Base-by-base conservation (phyloP, 1,140 invertebrate species). In the Chlorops oryzae region DNA sequence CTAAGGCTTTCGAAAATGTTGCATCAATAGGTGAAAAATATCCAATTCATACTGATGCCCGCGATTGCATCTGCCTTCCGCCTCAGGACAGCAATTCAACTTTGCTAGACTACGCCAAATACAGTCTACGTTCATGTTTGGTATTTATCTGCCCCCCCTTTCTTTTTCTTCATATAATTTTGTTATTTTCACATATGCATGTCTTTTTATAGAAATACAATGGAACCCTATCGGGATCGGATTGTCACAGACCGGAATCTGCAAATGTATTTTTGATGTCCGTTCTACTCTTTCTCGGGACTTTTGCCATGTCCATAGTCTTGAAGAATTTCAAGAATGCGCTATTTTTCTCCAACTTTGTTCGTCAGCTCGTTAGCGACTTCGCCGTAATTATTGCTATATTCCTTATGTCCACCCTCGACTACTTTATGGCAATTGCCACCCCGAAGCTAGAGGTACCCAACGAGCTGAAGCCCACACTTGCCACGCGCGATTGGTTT, bases 341-440 rank as follows among this genome's bases (percentile, higher is more conserved):
- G n/a, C 77, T 91, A 17, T 98, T 96, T 75, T 98, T 99, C 69
- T 90, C 95, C n/a, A 87, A 90, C 3, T 90, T 89, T 76, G 82
- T 97, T 4, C 83, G 96, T 40, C 83, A 87, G 73, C 80, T 96
- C 41, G 81, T 98, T 27, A 96, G 92, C 70, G 96, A 99, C 73
- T 99, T 99, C 75, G 90, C 94, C 27, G 96, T 99, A 1, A 88
- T 98, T 47, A 96, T 98, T 63, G 91, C 95, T 5, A 98, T 99
- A 61, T 76, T 92, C 32, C 79, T 82, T 2, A 98, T 98, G 95
- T 86, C 87, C 15, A 68, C 81, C 25, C 61, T 95, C 38, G 96
- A 99, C 70, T 83, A 81, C 59, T 77, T 80, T 32, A 78, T 92
- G 54, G 90, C 89, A 32, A 84, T 99, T 15, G 75, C 82, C 46